Conservation (phyloP, 2,113 vertebrate genomes). For the Plectropomus leopardus region DNA sequence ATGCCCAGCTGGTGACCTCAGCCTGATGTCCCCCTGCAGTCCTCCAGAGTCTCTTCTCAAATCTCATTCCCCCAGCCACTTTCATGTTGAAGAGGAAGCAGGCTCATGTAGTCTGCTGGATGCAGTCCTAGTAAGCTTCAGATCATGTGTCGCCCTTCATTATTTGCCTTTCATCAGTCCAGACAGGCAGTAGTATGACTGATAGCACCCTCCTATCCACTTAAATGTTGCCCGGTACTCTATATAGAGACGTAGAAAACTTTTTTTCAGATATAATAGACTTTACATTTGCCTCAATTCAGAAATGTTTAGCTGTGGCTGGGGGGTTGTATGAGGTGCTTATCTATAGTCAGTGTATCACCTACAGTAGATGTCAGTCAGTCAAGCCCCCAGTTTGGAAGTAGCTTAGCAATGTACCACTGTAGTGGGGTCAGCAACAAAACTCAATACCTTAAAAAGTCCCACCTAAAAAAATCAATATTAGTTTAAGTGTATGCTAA, state of each 20-base stretch:
- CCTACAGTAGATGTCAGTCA: too few species aligned
- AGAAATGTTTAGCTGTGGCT: not conserved
- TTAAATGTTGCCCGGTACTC: not conserved
- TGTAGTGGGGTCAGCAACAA: too few species aligned
- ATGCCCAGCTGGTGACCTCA: constrained; percentile 40
- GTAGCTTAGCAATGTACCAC: too few species aligned
- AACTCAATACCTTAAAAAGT: too few species aligned
- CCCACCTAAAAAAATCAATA: too few species aligned
- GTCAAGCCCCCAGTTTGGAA: too few species aligned
- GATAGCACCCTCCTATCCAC: constrained; percentile 16
- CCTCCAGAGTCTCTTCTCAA: constrained; percentile 21
- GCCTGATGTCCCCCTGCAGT: constrained; percentile 17
- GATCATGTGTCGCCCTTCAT: constrained; percentile 26
- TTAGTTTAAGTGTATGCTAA: too few species aligned
- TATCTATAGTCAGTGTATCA: too few species aligned
- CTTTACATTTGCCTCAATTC: not conserved
- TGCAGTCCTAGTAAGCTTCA: constrained; percentile 10
- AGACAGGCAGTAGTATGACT: constrained; percentile 13
- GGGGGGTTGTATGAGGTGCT: too few species aligned
- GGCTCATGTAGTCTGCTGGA: not conserved
- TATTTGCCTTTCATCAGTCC: constrained; percentile 23
- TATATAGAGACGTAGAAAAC: not conserved
- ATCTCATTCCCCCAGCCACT: constrained; percentile 7
- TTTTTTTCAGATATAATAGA: not conserved
- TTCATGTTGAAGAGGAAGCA: constrained; percentile 7